These are phyloP conservation scores for Carassius gibelio DNA, from an alignment of 2,113 vertebrate species.

Conservation along the genomic window DNA sequence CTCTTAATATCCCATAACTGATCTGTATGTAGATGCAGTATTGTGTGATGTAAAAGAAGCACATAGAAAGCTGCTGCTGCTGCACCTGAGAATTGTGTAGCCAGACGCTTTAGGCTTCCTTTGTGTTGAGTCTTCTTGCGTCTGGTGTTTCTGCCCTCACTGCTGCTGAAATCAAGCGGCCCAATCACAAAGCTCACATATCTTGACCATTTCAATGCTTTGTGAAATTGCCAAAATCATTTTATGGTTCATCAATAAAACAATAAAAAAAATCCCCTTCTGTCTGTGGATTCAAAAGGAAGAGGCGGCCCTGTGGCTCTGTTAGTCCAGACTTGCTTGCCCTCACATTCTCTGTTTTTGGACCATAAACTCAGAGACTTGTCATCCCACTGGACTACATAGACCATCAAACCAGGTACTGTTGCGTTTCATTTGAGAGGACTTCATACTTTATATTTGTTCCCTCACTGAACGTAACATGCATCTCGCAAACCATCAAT, in stretches of 20 bases:
- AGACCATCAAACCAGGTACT: slow-evolving; percentile 44
- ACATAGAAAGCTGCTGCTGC: slow-evolving; percentile 41
- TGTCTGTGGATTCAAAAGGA: no score
- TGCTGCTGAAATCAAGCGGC: slow-evolving; percentile 33
- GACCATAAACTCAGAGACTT: slow-evolving; percentile 24
- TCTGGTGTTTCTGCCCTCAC: slow-evolving; percentile 27
- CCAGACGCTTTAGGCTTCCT: slow-evolving; percentile 14
- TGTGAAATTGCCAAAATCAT: slow-evolving; percentile 50
- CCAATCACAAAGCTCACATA: slow-evolving; percentile 19
- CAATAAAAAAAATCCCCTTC: no score
- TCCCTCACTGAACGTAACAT: slow-evolving; percentile 24
- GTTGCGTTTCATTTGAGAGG: slow-evolving; percentile 31
- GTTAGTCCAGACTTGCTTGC: neutral
- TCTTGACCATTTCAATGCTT: slow-evolving; percentile 25
- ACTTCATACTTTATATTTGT: slow-evolving; percentile 41
- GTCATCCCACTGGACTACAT: slow-evolving; percentile 32
- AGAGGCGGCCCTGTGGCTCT: neutral
- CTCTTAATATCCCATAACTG: slow-evolving; percentile 27
- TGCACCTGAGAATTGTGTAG: slow-evolving; percentile 2
- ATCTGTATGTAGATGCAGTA: slow-evolving; percentile 36
- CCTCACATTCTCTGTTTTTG: neutral
- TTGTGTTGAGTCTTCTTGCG: slow-evolving; percentile 19
- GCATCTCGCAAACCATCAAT: slow-evolving; percentile 42
- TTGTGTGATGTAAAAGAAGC: slow-evolving; percentile 35
- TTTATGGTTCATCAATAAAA: slow-evolving; percentile 13